Percentiles rank a stretch among this genome's conserved stretches.
Evolutionary conservation across 2,113 vertebrate species (phyloP).

Genomic region (Grallaria varia): DNA sequence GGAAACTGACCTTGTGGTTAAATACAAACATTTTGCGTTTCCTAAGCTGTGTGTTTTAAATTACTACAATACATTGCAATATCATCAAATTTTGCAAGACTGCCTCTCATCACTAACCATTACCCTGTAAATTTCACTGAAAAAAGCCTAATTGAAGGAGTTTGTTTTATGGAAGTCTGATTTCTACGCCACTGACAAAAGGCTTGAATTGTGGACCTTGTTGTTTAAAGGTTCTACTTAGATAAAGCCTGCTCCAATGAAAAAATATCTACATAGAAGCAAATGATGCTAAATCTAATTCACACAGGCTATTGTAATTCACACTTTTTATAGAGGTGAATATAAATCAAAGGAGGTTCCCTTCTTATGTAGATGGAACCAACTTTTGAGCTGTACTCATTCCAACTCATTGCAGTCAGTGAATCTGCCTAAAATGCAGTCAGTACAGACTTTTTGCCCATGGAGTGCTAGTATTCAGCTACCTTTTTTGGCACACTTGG

Average conservation of each 20-base stretch:
- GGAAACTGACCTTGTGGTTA: background rate
- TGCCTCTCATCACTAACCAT: fast-evolving
- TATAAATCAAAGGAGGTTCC: background rate
- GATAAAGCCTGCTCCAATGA: background rate
- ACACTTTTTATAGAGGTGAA: background rate
- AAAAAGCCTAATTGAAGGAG: background rate
- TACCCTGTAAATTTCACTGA: background rate
- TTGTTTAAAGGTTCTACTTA: background rate
- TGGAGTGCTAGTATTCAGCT: background rate
- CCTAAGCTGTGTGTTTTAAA: background rate
- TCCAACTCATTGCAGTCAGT: background rate
- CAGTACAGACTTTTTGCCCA: background rate
- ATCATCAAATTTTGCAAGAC: background rate
- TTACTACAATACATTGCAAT: background rate
- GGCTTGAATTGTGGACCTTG: background rate
- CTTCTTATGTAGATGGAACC: background rate
- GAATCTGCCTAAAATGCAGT: background rate
- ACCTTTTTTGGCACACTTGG: background rate
- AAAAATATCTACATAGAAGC: background rate
- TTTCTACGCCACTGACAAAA: background rate
- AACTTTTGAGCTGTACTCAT: background rate
- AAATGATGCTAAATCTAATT: background rate
- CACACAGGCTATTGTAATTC: background rate
- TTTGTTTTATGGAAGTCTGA: background rate
- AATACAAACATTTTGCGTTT: background rate